A percentile compares a stretch with the other conserved stretches of the same genome.
Conservation (phyloP, 1,140 invertebrate species). For the Drosophila tani region DNA sequence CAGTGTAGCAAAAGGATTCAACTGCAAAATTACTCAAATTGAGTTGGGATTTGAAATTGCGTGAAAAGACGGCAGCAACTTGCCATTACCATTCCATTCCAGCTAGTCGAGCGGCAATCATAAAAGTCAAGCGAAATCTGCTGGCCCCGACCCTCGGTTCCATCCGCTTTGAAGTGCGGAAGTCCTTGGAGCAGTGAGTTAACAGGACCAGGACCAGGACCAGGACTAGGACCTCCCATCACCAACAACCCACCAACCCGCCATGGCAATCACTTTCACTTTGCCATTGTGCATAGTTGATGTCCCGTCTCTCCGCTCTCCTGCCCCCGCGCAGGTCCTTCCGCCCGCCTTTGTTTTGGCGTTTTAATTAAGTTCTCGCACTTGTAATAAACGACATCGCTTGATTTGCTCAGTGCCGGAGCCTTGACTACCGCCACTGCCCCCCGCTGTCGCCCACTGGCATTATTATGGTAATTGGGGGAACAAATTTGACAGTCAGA, state of each 20-base stretch:
- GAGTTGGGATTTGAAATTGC: constrained; percentile 83
- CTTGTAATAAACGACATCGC: constrained; percentile 80
- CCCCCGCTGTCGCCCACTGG: background rate
- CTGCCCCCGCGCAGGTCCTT: background rate
- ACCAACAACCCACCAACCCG: constrained; percentile 28
- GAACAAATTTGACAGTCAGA: constrained; percentile 70
- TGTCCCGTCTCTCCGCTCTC: constrained; percentile 16
- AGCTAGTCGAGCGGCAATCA: constrained; percentile 66
- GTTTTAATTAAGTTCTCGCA: constrained; percentile 83
- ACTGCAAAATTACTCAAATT: constrained; percentile 81
- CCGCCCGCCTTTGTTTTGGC: constrained; percentile 68
- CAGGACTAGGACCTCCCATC: constrained; percentile 37
- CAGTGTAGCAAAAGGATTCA: constrained; percentile 73
- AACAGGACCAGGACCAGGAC: constrained; percentile 11
- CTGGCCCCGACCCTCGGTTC: constrained; percentile 10
- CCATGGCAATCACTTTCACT: constrained; percentile 69
- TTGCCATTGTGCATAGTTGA: constrained; percentile 76
- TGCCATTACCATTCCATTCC: constrained; percentile 59
- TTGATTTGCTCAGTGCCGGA: constrained; percentile 68
- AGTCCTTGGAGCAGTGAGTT: constrained; percentile 50
- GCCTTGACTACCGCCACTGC: constrained; percentile 9
- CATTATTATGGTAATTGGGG: constrained; percentile 79
- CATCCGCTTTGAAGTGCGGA: constrained; percentile 59
- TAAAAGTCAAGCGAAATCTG: constrained; percentile 75
- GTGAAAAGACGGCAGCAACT: constrained; percentile 71